Conservation (phyloP, 2,797 vertebrate genomes). For the Argya squamiceps region DNA sequence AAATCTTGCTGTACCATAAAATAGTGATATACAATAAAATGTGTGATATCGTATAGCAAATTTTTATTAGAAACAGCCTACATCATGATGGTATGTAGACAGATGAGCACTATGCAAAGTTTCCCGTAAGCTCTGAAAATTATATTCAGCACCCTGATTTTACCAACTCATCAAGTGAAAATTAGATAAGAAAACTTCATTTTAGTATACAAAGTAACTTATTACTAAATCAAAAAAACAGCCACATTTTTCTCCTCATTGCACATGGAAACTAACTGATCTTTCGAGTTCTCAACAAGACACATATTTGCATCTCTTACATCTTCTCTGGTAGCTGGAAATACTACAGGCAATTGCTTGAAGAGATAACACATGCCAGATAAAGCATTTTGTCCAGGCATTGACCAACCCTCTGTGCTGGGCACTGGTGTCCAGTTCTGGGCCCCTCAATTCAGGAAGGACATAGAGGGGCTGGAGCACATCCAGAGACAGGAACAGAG, state of each 20-base stretch:
- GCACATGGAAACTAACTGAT: not conserved
- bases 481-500: not conserved
- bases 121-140: not conserved
- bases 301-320: not conserved
- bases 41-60: not conserved
- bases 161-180: not conserved
- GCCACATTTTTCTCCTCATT: not conserved
- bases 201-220: not conserved
- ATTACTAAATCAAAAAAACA: not conserved
- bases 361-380: not conserved
- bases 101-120: not conserved
- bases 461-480: accelerated
- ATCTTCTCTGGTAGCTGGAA: not conserved
- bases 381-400: not conserved
- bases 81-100: not conserved
- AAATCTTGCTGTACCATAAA: not conserved
- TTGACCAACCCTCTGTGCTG: too few relatives aligned
- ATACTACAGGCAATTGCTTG: not conserved
- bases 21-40: constrained; percentile 11
- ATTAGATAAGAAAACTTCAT: not conserved
- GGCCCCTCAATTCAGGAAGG: too few relatives aligned
- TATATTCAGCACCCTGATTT: not conserved
- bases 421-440: not conserved
- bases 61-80: not conserved
- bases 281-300: not conserved